phyloP scores from a whole-genome alignment of 92 coral and sea anemone species.

The Muricea muricata region DNA sequence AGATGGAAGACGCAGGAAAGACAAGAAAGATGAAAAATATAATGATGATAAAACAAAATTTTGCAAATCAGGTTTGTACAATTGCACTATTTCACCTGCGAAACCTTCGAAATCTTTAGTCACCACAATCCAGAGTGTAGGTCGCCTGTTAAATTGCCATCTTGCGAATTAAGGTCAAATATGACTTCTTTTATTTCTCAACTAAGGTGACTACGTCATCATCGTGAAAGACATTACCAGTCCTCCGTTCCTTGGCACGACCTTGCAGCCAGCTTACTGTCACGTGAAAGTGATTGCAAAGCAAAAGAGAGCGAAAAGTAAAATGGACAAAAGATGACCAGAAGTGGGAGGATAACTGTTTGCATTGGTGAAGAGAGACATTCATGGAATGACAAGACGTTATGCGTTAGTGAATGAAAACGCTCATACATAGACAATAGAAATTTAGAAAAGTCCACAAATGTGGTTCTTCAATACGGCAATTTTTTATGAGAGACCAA shows the following conservation, averaged over 20 bases:
- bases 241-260: conserved; percentile 82
- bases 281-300: conserved; percentile 85
- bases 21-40: conserved; percentile 69
- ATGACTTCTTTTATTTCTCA: neutral
- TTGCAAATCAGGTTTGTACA: conserved; percentile 81
- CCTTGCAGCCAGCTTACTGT: conserved; percentile 79
- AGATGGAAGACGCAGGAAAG: conserved; percentile 68
- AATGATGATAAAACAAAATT: conserved; percentile 72
- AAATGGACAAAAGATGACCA: conserved; percentile 59
- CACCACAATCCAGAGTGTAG: no score
- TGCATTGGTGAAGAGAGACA: no score
- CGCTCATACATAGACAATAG: no score
- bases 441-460: no score
- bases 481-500: no score
- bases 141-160: no score
- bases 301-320: conserved; percentile 83
- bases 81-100: no score
- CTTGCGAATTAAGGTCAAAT: neutral
- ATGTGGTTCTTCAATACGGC: no score
- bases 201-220: conserved; percentile 87
- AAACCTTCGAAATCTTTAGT: no score
- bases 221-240: conserved; percentile 86
- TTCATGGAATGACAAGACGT: no score
- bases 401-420: no score
- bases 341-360: no score